Evolutionary conservation across 2,888 invertebrate species (phyloP), one percentile per base, ranked within the genome.

Genomic region (Dasypogon diadema): DNA sequence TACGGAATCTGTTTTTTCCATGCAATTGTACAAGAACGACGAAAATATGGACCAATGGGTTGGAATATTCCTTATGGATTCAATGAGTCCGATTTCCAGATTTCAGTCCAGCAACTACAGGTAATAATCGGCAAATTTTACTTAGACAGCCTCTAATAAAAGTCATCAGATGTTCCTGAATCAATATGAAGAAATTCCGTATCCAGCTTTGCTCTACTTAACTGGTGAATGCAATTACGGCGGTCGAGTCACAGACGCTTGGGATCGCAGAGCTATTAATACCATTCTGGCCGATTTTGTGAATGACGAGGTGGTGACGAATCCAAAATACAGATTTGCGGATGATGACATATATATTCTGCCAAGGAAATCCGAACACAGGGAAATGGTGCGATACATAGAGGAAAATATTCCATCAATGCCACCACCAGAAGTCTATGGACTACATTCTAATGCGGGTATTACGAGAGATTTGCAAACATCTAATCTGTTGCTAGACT

Each of bases 21-120:
- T 85, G 98, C 95, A 0, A 89, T 96, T 55, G 91, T 96, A 0
- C 97, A 97, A 85, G 98, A 98, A 85, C 88, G 98, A 72, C 87
- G 95, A 4, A 95, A 95, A 85, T 98, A 96, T 83, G 97, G 97
- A 0, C 93, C 97, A 0, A 90, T 97, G 21, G 98, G 98, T 0
- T 98, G 97, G 97, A 98, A 98, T 84, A 97, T 95, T 77, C 91
- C 93, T 0, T 98, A 98, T 83, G 97, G 97, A 83, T 98, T 98
- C 85, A 97, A 97, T 83, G 97, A 98, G 84, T 97, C 97, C 0
- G 98, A 98, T 86, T 87, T 98, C 46, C 89, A 93, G 76, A 97
- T 98, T 78, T 96, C 96, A 79, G 91, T 95, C 42, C 90, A 92
- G 82, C 98, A 98, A 83, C 87, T 98, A 12, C 92, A 93, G n/a